Base-by-base conservation (phyloP, 2,888 invertebrate species). In the Zhengitettix transpicula region DNA sequence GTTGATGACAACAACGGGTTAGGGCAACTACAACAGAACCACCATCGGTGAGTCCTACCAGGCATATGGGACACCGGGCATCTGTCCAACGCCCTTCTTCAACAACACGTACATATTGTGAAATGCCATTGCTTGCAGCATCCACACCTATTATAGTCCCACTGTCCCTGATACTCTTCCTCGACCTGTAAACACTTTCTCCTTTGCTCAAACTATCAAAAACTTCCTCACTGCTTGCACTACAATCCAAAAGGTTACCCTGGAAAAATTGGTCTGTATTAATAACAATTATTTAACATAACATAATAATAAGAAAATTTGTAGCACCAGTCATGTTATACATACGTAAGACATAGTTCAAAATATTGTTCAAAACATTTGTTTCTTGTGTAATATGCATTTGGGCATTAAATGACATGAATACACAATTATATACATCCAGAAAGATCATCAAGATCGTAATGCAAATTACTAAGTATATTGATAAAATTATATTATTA, bases 1-100 rank as follows among this genome's bases (percentile, higher is more conserved):
- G 79, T 71, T 85, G 78, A 74, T 92, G 92, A 64, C 81, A 81
- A 72, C 91, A 92, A 63, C 82, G 82, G 66, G 80, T 81, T 60
- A 86, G 77, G 64, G 83, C 81, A 56, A 84, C 81, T 15, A 83
- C 82, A 58, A 76, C 69, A 17, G 76, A 75, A 5, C 72, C 71
- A 12, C 79, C 78, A 66, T 57, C 62, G 63, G 28, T 44, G 55
- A 83, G 67, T 62, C 78, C 79, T 66, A 82, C 79, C 68, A 83
- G 75, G 67, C 83, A 83, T 67, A 84, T 80, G 56, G 89, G 88
- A 67, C 85, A 87, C 17, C 84, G 72, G 67, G 72, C 63, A 44
- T 67, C 67, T 15, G 55, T 64, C 77, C 82, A 81, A 69, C 80
- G 79, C 59, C 78, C 79, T 11, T 79, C 76, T 66, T 82, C 79